Percentiles rank a stretch among this genome's conserved stretches.
Conservation (phyloP, 1,140 invertebrate species). For the Macrobrachium rosenbergii region DNA sequence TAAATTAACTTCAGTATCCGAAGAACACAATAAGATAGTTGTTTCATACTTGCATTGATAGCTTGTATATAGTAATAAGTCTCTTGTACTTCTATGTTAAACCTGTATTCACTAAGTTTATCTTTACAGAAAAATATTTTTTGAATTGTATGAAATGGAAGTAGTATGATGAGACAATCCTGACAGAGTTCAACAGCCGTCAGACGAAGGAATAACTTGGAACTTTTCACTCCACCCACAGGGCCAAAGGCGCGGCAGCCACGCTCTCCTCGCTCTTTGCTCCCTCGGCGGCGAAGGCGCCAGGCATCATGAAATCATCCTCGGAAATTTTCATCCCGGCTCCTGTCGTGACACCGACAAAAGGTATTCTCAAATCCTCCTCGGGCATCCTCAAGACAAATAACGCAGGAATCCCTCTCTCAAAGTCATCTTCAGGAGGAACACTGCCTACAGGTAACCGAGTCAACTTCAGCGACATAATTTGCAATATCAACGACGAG, state of each 20-base stretch:
- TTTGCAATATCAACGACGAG: not conserved
- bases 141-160: no score
- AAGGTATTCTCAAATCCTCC: constrained; percentile 42
- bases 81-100: not conserved
- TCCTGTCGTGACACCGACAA: not conserved
- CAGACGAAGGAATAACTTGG: no score
- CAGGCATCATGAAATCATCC: constrained; percentile 46
- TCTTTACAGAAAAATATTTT: no score
- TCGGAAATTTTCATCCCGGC: constrained; percentile 28
- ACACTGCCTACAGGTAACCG: not conserved
- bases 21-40: no score
- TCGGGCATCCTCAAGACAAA: constrained; percentile 14
- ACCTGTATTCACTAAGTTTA: not conserved
- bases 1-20: no score
- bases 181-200: no score
- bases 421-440: constrained; percentile 24
- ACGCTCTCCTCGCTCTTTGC: not conserved
- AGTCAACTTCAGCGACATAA: constrained; percentile 39
- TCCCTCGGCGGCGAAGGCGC: not conserved
- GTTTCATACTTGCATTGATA: no score
- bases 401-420: constrained; percentile 1
- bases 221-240: not conserved
- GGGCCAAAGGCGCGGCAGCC: not conserved
- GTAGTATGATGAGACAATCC: no score
- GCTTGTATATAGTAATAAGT: no score